Conservation (phyloP, 2,797 vertebrate species). For the Gymnothorax reevesii region DNA sequence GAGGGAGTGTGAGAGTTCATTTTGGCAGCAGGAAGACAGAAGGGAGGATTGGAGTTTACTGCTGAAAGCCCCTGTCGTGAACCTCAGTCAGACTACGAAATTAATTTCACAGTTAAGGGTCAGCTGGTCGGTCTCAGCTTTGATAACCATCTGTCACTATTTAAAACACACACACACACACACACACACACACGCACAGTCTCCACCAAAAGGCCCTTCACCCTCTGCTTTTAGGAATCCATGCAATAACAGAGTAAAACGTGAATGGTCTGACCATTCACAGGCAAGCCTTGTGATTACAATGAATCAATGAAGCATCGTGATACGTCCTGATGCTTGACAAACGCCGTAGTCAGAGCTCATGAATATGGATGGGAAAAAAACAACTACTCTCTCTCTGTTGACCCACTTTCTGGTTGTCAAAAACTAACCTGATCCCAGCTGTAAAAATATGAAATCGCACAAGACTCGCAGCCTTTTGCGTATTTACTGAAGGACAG, state of each 20-base stretch:
- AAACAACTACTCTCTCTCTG: slow-evolving; percentile 94
- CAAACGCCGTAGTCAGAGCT: slow-evolving; percentile 95
- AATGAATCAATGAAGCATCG: slow-evolving; percentile 81
- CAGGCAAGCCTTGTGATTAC: slow-evolving; percentile 72
- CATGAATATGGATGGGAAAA: slow-evolving; percentile 95
- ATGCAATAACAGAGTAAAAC: slow-evolving; percentile 72
- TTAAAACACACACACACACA: not conserved
- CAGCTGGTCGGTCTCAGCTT: slow-evolving; percentile 29
- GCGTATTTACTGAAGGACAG: slow-evolving; percentile 76
- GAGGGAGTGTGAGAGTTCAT: not conserved
- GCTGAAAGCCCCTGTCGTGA: slow-evolving; percentile 6
- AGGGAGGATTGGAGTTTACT: slow-evolving; percentile 16
- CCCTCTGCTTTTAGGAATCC: slow-evolving; percentile 53
- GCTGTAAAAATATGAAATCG: slow-evolving; percentile 73
- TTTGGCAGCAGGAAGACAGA: slow-evolving; percentile 11
- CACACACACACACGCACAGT: not conserved
- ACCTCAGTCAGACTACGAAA: slow-evolving; percentile 26
- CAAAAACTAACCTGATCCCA: slow-evolving; percentile 87
- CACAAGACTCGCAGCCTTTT: slow-evolving; percentile 50
- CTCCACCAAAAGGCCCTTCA: slow-evolving; percentile 35
- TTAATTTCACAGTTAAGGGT: slow-evolving; percentile 23
- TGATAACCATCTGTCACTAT: slow-evolving; percentile 32
- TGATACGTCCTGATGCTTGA: slow-evolving; percentile 82
- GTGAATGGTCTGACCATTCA: slow-evolving; percentile 59
- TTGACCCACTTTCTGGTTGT: slow-evolving; percentile 93